These are phyloP conservation scores for Nomada goodeniana DNA, from an alignment of 2,888 invertebrate genomes.

Conservation along the genomic window DNA sequence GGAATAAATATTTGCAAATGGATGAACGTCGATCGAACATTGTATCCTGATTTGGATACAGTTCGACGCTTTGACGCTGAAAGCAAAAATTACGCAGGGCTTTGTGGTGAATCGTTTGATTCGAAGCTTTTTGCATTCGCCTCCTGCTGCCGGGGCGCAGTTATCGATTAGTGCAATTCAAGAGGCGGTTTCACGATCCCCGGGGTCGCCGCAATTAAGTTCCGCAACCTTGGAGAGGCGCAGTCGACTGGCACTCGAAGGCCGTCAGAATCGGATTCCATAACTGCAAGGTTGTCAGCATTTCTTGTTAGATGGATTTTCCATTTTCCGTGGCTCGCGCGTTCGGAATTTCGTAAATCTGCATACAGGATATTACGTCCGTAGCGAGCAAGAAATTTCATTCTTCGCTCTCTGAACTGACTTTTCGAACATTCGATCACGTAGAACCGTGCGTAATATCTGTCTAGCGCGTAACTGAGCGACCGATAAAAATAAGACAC, in stretches of 20 bases:
- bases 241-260: constrained; percentile 25
- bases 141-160: constrained; percentile 21
- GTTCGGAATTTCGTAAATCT: neutral
- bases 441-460: neutral
- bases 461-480: too few species aligned
- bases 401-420: neutral
- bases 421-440: too few species aligned
- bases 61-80: neutral
- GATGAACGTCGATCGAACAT: too few species aligned
- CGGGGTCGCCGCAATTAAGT: constrained; percentile 44
- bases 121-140: constrained; percentile 32
- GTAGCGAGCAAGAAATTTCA: too few species aligned
- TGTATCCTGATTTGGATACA: neutral
- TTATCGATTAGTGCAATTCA: constrained; percentile 39
- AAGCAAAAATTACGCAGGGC: neutral
- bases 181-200: constrained; percentile 29
- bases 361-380: too few species aligned
- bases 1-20: too few species aligned
- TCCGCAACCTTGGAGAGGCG: constrained; percentile 18
- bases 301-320: constrained; percentile 2
- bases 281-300: constrained; percentile 14
- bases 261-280: constrained; percentile 29
- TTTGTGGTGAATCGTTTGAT: neutral
- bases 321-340: neutral
- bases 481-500: too few species aligned